A percentile compares a stretch with the other conserved stretches of the same genome.
Evolutionary conservation across 2,888 invertebrate genomes (phyloP).

Genomic region (Catocala fraxini): DNA sequence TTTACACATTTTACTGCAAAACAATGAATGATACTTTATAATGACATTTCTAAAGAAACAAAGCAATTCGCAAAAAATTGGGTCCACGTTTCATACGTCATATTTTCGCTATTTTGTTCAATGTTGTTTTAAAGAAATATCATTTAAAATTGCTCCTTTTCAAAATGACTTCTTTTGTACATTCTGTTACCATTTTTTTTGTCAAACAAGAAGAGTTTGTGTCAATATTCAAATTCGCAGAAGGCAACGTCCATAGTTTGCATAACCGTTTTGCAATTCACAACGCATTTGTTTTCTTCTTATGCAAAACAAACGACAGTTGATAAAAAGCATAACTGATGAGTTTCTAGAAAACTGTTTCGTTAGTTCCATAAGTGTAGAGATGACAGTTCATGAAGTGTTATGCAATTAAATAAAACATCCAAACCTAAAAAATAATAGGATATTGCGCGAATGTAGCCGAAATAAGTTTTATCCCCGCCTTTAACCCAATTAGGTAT

Average conservation of each 20-base stretch:
- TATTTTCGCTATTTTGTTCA: slow-evolving; percentile 64
- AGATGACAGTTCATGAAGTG: too few relatives aligned
- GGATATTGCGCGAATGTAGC: too few relatives aligned
- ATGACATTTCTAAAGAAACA: slow-evolving; percentile 53
- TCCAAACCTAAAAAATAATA: too few relatives aligned
- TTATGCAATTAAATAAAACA: too few relatives aligned
- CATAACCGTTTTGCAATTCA: slow-evolving; percentile 67
- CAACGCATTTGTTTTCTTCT: slow-evolving; percentile 45
- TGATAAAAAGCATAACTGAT: slow-evolving; percentile 31
- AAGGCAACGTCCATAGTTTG: slow-evolving; percentile 64
- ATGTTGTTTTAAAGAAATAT: slow-evolving; percentile 62
- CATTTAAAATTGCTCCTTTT: slow-evolving; percentile 60
- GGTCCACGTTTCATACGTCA: slow-evolving; percentile 59
- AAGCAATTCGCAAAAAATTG: slow-evolving; percentile 55
- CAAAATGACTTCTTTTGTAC: slow-evolving; percentile 47
- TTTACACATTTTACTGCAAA: slow-evolving; percentile 22
- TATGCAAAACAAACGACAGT: slow-evolving; percentile 33
- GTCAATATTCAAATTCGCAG: slow-evolving; percentile 79
- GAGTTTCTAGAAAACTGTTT: slow-evolving; percentile 11
- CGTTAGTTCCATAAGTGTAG: too few relatives aligned
- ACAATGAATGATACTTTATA: slow-evolving; percentile 59
- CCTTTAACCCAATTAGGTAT: too few relatives aligned
- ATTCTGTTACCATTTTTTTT: slow-evolving; percentile 59
- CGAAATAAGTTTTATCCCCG: too few relatives aligned
- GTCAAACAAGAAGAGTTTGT: slow-evolving; percentile 66